A percentile compares a stretch with the other conserved stretches of the same genome.
phyloP scores from a whole-genome alignment of 2,113 vertebrate genomes.

The Buteo buteo region DNA sequence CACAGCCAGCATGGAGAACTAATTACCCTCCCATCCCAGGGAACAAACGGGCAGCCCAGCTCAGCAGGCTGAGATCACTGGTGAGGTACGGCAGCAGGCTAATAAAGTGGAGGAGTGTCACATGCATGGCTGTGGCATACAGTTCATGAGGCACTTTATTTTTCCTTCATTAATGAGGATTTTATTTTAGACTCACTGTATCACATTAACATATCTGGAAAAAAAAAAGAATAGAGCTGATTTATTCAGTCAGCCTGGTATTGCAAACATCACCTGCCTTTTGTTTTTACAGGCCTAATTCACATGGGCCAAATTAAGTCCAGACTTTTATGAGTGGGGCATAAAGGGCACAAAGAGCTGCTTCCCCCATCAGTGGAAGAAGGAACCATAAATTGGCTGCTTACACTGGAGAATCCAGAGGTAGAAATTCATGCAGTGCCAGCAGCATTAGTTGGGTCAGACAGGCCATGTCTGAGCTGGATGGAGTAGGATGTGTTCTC shows the following conservation, averaged over 20 bases:
- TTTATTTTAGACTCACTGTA: conserved; percentile 59
- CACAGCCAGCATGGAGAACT: conserved; percentile 34
- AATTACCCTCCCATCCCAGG: conserved; percentile 52
- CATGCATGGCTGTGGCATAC: conserved; percentile 24
- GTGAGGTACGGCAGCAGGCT: not conserved
- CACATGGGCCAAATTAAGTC: conserved; percentile 38
- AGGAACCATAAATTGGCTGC: conserved; percentile 42
- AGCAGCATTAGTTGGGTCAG: conserved; percentile 33
- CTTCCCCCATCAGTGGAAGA: conserved; percentile 8
- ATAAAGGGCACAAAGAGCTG: conserved; percentile 33
- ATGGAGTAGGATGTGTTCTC: not conserved
- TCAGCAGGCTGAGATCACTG: not conserved
- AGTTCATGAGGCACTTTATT: not conserved
- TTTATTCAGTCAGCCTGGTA: not conserved
- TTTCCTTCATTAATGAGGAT: conserved; percentile 58
- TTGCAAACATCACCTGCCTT: conserved; percentile 41
- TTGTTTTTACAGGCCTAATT: conserved; percentile 41
- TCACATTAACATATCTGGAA: conserved; percentile 42
- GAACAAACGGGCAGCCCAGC: conserved; percentile 14
- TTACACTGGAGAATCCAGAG: conserved; percentile 26
- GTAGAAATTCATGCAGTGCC: conserved; percentile 17
- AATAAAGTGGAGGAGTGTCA: conserved; percentile 43
- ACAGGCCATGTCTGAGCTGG: not conserved
- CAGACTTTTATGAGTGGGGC: conserved; percentile 21
- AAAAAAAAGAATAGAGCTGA: not conserved